A percentile compares a stretch with the other conserved stretches of the same genome.
phyloP scores from a whole-genome alignment of 2,797 vertebrate genomes.

The Spinus olivaceus region DNA sequence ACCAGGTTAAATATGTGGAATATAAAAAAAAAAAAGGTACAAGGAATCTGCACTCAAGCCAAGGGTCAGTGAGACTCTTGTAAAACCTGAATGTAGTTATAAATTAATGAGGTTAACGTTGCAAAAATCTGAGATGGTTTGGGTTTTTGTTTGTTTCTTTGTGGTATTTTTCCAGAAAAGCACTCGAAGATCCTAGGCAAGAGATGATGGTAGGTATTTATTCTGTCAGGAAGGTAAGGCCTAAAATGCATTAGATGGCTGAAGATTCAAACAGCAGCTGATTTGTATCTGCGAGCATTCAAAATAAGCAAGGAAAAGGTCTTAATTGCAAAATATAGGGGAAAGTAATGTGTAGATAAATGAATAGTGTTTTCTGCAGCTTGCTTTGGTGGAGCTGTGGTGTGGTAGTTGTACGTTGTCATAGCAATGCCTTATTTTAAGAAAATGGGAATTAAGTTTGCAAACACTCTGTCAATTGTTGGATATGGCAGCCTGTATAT shows the following conservation, averaged over 20 bases:
- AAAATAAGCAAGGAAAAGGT: not conserved
- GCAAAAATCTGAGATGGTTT: not conserved
- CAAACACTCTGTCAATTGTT: slow-evolving; percentile 22
- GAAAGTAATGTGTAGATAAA: not conserved
- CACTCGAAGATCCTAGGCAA: not conserved
- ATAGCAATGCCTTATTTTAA: slow-evolving; percentile 32
- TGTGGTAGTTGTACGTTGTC: not conserved
- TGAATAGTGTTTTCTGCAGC: not conserved
- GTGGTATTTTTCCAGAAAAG: not conserved
- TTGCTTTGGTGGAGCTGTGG: not conserved
- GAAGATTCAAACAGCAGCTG: not conserved
- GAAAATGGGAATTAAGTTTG: slow-evolving; percentile 31
- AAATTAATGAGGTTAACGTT: not conserved
- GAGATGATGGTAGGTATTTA: not conserved
- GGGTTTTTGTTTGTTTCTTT: not conserved
- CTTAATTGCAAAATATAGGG: not conserved
- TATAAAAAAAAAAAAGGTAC: not conserved
- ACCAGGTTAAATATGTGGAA: not conserved
- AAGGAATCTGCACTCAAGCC: not conserved
- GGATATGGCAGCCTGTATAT: not conserved
- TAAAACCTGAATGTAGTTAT: not conserved
- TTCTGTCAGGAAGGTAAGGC: not conserved
- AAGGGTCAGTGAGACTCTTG: not conserved
- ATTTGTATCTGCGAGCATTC: not conserved
- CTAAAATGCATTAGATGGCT: not conserved